Percentiles rank a stretch among this genome's conserved stretches.
phyloP scores from a whole-genome alignment of 2,888 invertebrate genomes.

The Dicycla oo region DNA sequence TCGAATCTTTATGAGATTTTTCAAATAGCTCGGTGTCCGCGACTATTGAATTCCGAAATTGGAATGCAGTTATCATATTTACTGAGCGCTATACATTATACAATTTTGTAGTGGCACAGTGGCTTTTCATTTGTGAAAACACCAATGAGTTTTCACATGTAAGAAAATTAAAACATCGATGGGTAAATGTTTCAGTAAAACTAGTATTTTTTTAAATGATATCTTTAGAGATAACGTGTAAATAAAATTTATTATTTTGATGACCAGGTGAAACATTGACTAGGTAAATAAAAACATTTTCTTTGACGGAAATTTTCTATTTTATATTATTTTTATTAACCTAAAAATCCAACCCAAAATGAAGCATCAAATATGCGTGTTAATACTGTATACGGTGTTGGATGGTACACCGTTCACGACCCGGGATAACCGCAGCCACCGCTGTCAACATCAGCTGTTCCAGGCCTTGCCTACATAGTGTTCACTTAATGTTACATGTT shows the following conservation, averaged over 20 bases:
- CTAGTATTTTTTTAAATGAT: neutral
- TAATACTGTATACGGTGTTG: slow-evolving; percentile 65
- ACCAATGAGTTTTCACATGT: neutral
- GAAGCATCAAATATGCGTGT: slow-evolving; percentile 54
- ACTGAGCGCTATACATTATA: slow-evolving; percentile 50
- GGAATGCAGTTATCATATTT: slow-evolving; percentile 64
- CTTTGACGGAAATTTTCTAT: too few relatives aligned
- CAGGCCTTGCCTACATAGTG: slow-evolving; percentile 66
- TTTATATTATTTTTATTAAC: too few relatives aligned
- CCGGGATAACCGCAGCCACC: slow-evolving; percentile 78
- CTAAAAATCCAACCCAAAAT: slow-evolving; percentile 28
- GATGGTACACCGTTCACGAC: slow-evolving; percentile 60
- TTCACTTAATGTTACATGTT: slow-evolving; percentile 59
- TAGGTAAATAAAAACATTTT: neutral
- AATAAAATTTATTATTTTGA: neutral
- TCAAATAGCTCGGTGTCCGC: slow-evolving; percentile 57
- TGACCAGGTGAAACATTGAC: too few relatives aligned
- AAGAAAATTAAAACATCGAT: neutral
- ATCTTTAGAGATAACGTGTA: neutral
- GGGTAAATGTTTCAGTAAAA: neutral
- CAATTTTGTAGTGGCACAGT: slow-evolving; percentile 53
- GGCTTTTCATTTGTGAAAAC: too few relatives aligned
- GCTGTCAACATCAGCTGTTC: slow-evolving; percentile 84
- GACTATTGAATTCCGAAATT: slow-evolving; percentile 60
- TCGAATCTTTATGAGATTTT: slow-evolving; percentile 57